phyloP scores from a whole-genome alignment of 2,888 invertebrate genomes.

The Pelosia muscerda region DNA sequence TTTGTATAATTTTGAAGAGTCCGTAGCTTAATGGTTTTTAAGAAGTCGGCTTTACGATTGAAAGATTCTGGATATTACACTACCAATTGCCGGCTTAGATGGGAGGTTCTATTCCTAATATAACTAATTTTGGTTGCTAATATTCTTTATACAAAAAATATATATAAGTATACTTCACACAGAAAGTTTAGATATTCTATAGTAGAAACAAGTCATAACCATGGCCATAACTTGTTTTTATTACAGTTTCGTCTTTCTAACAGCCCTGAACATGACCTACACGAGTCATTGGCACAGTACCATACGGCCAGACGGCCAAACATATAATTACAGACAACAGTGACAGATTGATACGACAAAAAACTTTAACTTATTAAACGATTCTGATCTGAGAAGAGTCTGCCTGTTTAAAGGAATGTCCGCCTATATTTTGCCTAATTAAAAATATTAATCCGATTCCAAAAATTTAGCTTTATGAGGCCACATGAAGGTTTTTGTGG shows the following conservation, averaged over 20 bases:
- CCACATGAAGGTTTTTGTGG: no score
- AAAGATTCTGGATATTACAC: no score
- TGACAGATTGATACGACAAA: constrained; percentile 74
- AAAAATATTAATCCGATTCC: not conserved
- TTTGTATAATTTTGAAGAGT: no score
- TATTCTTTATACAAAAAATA: no score
- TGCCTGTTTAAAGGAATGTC: constrained; percentile 25
- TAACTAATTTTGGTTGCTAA: no score
- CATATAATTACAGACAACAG: constrained; percentile 75
- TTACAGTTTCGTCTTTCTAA: not conserved
- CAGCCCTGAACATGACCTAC: constrained; percentile 65
- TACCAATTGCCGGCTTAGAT: no score
- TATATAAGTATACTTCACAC: no score
- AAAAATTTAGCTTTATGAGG: no score
- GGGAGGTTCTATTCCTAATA: no score
- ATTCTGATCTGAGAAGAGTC: constrained; percentile 43
- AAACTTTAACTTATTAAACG: constrained; percentile 53
- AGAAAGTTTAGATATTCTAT: not conserved
- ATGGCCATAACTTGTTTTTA: not conserved
- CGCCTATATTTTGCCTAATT: not conserved
- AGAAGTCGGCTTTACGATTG: no score
- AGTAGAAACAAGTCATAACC: not conserved
- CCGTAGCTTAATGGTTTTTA: no score
- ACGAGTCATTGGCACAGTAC: constrained; percentile 64
- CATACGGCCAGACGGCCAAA: constrained; percentile 59